A percentile compares a stretch with the other conserved stretches of the same genome.
phyloP scores from a whole-genome alignment of 2,113 vertebrate species.

The Jaculus jaculus region DNA sequence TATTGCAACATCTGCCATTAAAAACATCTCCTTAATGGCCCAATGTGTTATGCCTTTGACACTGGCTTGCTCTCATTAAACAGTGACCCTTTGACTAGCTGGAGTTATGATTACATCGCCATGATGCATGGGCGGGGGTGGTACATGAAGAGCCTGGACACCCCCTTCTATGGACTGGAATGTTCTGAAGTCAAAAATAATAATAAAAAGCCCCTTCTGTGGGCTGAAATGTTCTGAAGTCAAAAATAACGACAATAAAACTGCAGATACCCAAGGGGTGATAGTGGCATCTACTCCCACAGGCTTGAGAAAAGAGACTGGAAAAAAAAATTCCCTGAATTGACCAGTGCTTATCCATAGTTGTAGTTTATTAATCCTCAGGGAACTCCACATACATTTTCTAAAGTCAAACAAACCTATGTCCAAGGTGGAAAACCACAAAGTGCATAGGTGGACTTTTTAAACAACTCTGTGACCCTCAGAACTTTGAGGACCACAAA shows the following conservation, averaged over 20 bases:
- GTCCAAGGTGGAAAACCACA: neutral
- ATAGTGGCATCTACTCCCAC: neutral
- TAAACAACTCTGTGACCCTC: neutral
- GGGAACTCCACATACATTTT: neutral
- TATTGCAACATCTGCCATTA: neutral
- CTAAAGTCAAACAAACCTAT: neutral
- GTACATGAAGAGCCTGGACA: neutral
- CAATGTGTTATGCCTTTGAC: neutral
- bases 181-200: slow-evolving; percentile 32
- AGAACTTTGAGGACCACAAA: neutral
- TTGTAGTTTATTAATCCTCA: neutral
- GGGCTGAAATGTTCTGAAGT: neutral
- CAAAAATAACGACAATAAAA: slow-evolving; percentile 40
- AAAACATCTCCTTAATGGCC: neutral
- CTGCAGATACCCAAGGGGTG: neutral
- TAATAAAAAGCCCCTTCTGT: neutral
- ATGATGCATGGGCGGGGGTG: neutral
- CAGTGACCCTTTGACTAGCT: neutral
- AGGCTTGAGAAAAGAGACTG: slow-evolving; percentile 12
- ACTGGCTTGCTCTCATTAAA: neutral
- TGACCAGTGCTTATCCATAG: neutral
- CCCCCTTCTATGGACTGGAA: neutral
- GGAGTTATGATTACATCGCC: neutral
- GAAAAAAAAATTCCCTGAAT: neutral
- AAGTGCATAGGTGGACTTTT: too few species aligned